phyloP scores from a whole-genome alignment of 2,888 invertebrate genomes.

The Nomada fucata region DNA sequence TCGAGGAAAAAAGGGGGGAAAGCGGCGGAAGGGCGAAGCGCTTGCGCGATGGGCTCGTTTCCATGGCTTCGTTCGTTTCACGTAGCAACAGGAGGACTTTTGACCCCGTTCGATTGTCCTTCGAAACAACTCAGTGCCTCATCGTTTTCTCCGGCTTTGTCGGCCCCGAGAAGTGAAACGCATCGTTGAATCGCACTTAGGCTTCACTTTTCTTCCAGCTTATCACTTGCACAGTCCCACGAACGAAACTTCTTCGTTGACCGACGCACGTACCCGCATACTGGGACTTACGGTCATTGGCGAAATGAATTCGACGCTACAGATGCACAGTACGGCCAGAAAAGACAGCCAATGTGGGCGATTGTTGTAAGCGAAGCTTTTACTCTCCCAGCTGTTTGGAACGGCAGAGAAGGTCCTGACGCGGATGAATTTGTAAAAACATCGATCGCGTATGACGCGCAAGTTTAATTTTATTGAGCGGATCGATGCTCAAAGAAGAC shows the following conservation, averaged over 20 bases:
- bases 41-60: slow-evolving; percentile 71
- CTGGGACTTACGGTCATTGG: too few species aligned
- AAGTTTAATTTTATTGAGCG: slow-evolving; percentile 56
- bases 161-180: slow-evolving; percentile 63
- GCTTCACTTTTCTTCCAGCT: slow-evolving; percentile 33
- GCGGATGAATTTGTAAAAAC: slow-evolving; percentile 50
- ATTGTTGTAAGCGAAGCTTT: too few species aligned
- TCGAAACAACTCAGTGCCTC: slow-evolving; percentile 69
- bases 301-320: too few species aligned
- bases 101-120: slow-evolving; percentile 80
- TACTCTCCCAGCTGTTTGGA: background rate
- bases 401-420: background rate
- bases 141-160: slow-evolving; percentile 59
- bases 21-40: slow-evolving; percentile 61
- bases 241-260: background rate
- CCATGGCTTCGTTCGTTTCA: slow-evolving; percentile 76
- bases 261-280: background rate
- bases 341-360: too few species aligned
- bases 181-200: slow-evolving; percentile 54
- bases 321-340: too few species aligned
- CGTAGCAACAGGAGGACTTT: slow-evolving; percentile 78
- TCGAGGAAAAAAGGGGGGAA: slow-evolving; percentile 66
- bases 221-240: slow-evolving; percentile 7
- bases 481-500: slow-evolving; percentile 52
- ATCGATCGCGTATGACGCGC: slow-evolving; percentile 45